Evolutionary conservation across 1,140 invertebrate genomes (phyloP), one percentile per base, ranked within the genome.

Genomic region (Calycopis cecrops): DNA sequence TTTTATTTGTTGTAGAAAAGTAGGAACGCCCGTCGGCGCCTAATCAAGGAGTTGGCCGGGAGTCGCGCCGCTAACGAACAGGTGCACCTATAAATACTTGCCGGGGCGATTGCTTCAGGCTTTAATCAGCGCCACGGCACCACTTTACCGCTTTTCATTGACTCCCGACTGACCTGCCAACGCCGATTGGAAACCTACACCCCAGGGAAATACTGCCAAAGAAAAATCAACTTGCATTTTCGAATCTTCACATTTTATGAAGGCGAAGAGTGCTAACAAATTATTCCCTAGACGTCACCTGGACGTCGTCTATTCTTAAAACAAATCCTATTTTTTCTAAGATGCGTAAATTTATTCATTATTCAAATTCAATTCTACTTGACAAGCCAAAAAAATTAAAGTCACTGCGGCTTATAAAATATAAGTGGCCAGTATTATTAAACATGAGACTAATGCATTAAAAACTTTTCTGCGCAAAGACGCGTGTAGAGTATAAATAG

Each of bases 31-130:
- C 83, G 77, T 73, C 70, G 78, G 80, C 80, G 77, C 77, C 83
- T 85, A 86, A 86, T 86, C 83, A 86, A 83, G 81, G 76, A 85
- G 79, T 86, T 86, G 80, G 83, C 83, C 69, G 73, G 67, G 73
- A 70, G 72, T 76, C 62, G 76, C 70, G 79, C 76, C 73, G 69
- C 79, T 86, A 86, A 86, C 83, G 83, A 86, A 86, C 83, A 86
- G 79, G 81, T 86, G 81, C 79, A 84, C 76, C 79, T 82, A 85
- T 85, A 85, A 85, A 86, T 86, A 86, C 76, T 85, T 84, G 81
- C 79, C 79, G 76, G 65, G 75, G 79, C 80, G 79, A 86, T 86
- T 86, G 83, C 83, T 86, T 63, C 74, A 78, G 80, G 80, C 79
- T 85, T 86, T 86, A 86, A 86, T 86, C 83, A 86, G 81, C 78